A percentile compares a stretch with the other conserved stretches of the same genome.
These are phyloP conservation scores for Chauna torquata DNA, from an alignment of 2,113 vertebrate genomes.

Conservation along the genomic window DNA sequence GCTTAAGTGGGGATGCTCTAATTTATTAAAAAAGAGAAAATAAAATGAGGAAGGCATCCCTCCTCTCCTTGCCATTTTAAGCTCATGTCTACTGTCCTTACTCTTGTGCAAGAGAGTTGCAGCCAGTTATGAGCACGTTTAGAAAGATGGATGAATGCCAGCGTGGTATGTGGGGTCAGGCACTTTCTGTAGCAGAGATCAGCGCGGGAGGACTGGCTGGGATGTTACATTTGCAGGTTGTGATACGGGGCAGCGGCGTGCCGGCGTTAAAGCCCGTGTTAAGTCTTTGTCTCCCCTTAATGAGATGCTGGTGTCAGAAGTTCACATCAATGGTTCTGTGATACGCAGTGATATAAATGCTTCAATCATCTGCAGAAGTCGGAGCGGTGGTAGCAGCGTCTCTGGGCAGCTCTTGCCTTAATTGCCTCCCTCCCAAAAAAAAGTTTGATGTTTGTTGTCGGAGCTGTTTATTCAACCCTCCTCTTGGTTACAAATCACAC, in stretches of 20 bases:
- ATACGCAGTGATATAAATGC: not conserved
- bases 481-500: conserved; percentile 29
- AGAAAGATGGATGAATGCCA: not conserved
- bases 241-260: not conserved
- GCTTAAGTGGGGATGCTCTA: not conserved
- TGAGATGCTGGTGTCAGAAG: conserved; percentile 16
- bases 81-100: not conserved
- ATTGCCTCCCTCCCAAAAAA: not conserved
- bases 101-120: not conserved
- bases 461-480: conserved; percentile 13
- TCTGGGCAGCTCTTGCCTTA: not conserved
- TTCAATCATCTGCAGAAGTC: not conserved
- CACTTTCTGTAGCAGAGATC: not conserved
- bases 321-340: not conserved
- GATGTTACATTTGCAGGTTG: not conserved
- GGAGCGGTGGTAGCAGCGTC: not conserved
- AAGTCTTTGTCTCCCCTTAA: conserved; percentile 19
- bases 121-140: not conserved
- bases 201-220: not conserved
- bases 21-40: not conserved
- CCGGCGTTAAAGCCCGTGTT: not conserved
- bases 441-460: not conserved
- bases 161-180: not conserved
- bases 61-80: not conserved
- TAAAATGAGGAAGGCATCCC: not conserved